These are phyloP conservation scores for Crenuchus spilurus DNA, from an alignment of 2,797 vertebrate genomes.

Conservation along the genomic window DNA sequence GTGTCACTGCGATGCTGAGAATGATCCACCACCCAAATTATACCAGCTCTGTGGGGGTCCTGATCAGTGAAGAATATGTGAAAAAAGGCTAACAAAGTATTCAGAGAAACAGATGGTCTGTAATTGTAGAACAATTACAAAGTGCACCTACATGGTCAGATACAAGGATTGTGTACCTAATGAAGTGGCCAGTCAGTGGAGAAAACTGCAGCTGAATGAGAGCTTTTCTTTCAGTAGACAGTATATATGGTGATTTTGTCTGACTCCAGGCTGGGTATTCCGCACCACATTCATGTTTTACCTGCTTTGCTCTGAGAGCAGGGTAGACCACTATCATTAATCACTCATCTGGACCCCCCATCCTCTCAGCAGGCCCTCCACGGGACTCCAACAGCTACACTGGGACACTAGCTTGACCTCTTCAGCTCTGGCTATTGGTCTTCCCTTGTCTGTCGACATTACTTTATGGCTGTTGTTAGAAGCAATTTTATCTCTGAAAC, in stretches of 20 bases:
- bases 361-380: conserved; percentile 15
- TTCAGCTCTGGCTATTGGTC: neutral
- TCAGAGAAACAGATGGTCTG: too few relatives aligned
- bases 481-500: neutral
- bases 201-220: too few relatives aligned
- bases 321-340: conserved; percentile 42
- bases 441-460: neutral
- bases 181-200: too few relatives aligned
- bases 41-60: too few relatives aligned
- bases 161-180: too few relatives aligned
- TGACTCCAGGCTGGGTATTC: neutral
- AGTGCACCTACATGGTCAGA: too few relatives aligned
- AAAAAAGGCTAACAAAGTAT: too few relatives aligned
- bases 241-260: neutral
- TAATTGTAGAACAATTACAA: too few relatives aligned
- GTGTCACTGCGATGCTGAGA: too few relatives aligned
- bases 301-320: conserved; percentile 18
- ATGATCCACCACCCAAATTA: too few relatives aligned
- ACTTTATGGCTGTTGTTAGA: neutral
- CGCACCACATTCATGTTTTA: conserved; percentile 8
- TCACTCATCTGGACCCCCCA: conserved; percentile 17
- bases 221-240: neutral
- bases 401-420: conserved; percentile 23
- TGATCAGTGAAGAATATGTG: too few relatives aligned
- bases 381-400: conserved; percentile 17